A percentile compares a stretch with the other conserved stretches of the same genome.
These are phyloP conservation scores for Notiomystis cincta DNA, from an alignment of 2,113 vertebrate genomes.

Conservation along the genomic window DNA sequence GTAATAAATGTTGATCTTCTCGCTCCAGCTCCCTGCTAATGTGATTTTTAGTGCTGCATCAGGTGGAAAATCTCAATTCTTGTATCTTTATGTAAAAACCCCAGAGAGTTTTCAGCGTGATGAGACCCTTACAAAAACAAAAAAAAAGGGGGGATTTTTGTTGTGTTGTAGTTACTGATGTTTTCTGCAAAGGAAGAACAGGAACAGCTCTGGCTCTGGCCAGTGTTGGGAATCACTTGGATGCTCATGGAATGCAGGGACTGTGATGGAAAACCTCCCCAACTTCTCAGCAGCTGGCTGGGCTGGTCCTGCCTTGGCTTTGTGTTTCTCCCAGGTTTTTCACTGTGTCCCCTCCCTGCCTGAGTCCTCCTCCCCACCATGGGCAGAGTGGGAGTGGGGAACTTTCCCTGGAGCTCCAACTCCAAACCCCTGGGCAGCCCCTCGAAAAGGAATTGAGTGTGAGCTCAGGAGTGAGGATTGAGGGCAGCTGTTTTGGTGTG, in stretches of 20 bases:
- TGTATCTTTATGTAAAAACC: not conserved
- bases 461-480: not conserved
- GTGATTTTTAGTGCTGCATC: not conserved
- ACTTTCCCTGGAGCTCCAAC: not conserved
- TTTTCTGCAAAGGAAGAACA: not conserved
- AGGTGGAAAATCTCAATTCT: not conserved
- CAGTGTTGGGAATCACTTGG: not conserved
- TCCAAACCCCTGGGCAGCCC: not conserved
- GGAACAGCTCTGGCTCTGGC: conserved; percentile 23
- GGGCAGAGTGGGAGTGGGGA: not conserved
- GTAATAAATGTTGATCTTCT: not conserved
- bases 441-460: not conserved
- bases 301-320: conserved; percentile 54
- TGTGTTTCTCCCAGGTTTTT: conserved; percentile 47
- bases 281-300: conserved; percentile 3
- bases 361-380: not conserved
- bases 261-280: conserved; percentile 60
- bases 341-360: not conserved
- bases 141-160: not conserved
- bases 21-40: not conserved
- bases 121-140: not conserved
- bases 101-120: not conserved
- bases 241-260: conserved; percentile 39
- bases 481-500: not conserved
- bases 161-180: not conserved